Base-by-base conservation (phyloP, 1,140 invertebrate genomes). In the Drosophila virilis region DNA sequence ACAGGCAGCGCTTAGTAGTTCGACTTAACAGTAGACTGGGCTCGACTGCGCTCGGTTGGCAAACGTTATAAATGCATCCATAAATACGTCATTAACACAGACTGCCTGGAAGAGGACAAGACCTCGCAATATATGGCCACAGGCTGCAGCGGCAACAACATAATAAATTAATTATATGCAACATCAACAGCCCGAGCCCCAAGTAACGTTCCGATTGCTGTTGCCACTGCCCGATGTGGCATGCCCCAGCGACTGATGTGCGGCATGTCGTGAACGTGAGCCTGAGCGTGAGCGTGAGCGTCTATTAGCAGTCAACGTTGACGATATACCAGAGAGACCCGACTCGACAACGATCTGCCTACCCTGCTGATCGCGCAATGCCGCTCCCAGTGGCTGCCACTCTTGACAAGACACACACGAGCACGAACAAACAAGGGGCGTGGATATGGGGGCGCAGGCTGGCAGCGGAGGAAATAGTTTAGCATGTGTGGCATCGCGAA, bases 141-240 rank as follows among this genome's bases (percentile, higher is more conserved):
- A 80, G 77, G 73, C 81, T 86, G 78, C 73, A 45, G 82, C 75
- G 75, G 78, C 85, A 89, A 89, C 80, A 84, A 90, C 84, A 90
- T 84, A 89, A 89, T 89, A 89, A 89, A 90, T 89, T 89, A 89
- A 89, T 89, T 89, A 89, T 90, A 90, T 89, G 85, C 84, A 89
- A 89, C 84, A 89, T 89, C 85, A 84, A 76, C 77, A 80, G 66
- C 83, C 58, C 70, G 64, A 55, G 52, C 52, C 50, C 35, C 42
- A 37, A 58, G 54, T n/a, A 38, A 37, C 32, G 28, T 45, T 52
- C 38, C 46, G 48, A 55, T 35, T 52, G 38, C 15, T 28, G 15
- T 9, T 13, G n/a, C 33, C 1, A 37, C 7, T 15, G 12, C 9
- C 9, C 35, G 5, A 28, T 28, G 22, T 28, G 22, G 22, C 22